These are phyloP conservation scores for Dryas iulia DNA, from an alignment of 1,140 invertebrate species.

Conservation along the genomic window DNA sequence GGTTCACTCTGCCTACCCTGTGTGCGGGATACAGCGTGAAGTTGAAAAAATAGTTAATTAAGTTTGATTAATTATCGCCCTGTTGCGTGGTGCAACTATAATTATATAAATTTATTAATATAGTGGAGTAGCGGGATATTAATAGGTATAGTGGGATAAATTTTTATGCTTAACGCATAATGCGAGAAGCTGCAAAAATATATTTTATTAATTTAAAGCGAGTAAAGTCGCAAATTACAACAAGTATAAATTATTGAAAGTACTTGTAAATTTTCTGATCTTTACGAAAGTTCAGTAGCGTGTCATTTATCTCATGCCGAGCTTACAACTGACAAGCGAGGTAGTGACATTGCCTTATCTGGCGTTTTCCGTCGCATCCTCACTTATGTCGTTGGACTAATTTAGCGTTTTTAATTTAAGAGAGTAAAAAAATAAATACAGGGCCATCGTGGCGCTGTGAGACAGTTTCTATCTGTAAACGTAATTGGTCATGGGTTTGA, in stretches of 20 bases:
- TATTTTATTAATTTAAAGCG: background rate
- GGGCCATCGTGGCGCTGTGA: no score
- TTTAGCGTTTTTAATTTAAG: background rate
- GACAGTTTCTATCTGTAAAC: no score
- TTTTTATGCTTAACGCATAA: no score
- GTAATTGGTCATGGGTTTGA: no score
- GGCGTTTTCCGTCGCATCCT: background rate
- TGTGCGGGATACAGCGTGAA: no score
- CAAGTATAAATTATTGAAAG: background rate
- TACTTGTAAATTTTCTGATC: background rate
- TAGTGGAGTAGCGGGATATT: no score
- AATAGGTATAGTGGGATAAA: no score
- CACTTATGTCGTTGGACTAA: background rate
- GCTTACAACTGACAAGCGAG: background rate
- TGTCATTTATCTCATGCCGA: background rate
- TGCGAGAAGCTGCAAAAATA: no score
- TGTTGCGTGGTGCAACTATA: no score
- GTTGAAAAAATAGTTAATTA: background rate
- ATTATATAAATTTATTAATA: no score
- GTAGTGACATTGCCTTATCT: background rate
- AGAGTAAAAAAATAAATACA: background rate
- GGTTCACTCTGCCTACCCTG: no score
- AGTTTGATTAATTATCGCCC: no score
- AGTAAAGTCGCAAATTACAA: background rate
- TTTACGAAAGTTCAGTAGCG: background rate